phyloP scores from a whole-genome alignment of 2,113 vertebrate genomes.

The Orthonyx spaldingii region DNA sequence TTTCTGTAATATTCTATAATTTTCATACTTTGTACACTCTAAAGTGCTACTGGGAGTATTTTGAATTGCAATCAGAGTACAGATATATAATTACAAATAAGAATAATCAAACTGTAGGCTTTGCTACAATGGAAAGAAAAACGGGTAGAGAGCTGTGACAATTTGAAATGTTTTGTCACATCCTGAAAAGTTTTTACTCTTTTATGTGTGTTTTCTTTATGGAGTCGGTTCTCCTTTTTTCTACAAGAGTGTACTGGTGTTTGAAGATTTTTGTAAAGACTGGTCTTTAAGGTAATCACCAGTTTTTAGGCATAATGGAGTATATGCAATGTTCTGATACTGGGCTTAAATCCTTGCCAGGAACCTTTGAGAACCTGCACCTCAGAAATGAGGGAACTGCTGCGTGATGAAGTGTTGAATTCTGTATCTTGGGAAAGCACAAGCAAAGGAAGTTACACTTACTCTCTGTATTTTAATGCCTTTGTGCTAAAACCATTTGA shows the following conservation, averaged over 20 bases:
- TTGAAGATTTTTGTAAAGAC: not conserved
- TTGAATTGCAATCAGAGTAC: not conserved
- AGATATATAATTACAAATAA: not conserved
- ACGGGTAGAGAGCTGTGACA: not conserved
- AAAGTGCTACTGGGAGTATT: not conserved
- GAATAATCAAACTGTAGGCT: not conserved
- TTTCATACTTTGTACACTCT: not conserved
- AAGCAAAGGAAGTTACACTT: not conserved
- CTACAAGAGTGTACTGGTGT: not conserved
- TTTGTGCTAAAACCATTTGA: not conserved
- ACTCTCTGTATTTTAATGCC: not conserved
- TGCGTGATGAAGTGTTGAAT: not conserved
- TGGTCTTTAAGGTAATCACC: not conserved
- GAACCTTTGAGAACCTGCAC: not conserved
- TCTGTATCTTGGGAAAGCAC: not conserved
- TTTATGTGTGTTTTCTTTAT: not conserved
- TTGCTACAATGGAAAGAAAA: not conserved
- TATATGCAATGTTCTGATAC: not conserved
- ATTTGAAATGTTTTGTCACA: not conserved
- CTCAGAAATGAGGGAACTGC: not conserved
- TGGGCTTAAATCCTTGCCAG: not conserved
- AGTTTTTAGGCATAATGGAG: not conserved
- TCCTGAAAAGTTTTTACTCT: not conserved
- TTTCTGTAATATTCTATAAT: not conserved
- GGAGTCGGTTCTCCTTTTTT: not conserved